Evolutionary conservation across 1,140 invertebrate species (phyloP).

Genomic region (Phthorimaea operculella): DNA sequence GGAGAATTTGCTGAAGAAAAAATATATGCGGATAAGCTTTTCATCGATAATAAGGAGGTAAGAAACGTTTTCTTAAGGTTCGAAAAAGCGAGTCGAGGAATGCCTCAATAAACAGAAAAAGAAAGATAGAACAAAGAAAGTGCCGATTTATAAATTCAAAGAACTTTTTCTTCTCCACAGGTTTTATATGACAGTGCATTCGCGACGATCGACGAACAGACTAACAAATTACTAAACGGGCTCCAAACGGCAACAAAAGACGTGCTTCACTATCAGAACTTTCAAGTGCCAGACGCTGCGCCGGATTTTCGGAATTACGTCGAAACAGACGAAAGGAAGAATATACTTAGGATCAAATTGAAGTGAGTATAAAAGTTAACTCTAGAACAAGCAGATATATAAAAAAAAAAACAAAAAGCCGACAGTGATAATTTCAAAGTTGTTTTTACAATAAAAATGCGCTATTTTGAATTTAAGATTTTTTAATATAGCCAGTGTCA

Average conservation of each 20-base stretch:
- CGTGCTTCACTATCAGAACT: conserved; percentile 32
- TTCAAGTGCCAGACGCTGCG: no score
- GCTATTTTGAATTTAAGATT: no score
- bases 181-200: no score
- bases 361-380: conserved; percentile 38
- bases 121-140: no score
- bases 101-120: no score
- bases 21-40: conserved; percentile 44
- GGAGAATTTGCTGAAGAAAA: conserved; percentile 49
- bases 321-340: conserved; percentile 46
- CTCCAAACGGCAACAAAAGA: conserved; percentile 32
- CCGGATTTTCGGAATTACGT: conserved; percentile 31
- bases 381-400: no score
- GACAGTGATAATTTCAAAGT: no score
- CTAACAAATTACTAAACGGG: conserved; percentile 18
- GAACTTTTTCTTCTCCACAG: neutral
- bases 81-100: no score
- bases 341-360: conserved; percentile 42
- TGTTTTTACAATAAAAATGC: no score
- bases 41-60: conserved; percentile 47
- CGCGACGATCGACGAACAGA: neutral
- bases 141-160: no score
- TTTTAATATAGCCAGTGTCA: no score
- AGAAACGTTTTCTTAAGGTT: neutral
- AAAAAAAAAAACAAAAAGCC: no score